Base-by-base conservation (phyloP, 2,797 vertebrate species). In the Etheostoma perlongum region DNA sequence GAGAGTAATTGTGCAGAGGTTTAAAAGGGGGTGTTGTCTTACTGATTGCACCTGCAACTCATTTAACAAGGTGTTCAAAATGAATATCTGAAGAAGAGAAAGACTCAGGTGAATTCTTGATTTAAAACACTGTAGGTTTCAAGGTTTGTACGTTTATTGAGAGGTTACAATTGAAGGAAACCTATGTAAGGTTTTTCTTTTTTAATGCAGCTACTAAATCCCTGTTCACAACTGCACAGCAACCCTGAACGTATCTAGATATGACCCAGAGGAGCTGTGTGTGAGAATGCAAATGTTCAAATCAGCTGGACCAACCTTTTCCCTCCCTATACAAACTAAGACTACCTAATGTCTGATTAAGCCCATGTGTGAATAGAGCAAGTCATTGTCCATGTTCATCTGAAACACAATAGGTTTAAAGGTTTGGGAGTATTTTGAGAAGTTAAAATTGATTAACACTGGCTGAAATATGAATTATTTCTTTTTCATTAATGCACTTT, bases 1-100 rank as follows among this genome's bases (percentile, higher is more conserved):
- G 55, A 71, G 67, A 73, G 13, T 18, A 58, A 54, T 67, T 62
- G 71, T 59, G 72, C 5, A 0, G 18, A 54, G 44, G 72, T 79
- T 49, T 65, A 44, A 69, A 5, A 82, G 55, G 67, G 40, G 61
- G 42, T 19, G 70, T 57, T 66, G 80, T 78, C 36, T 83, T 18
- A 58, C 67, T 79, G 68, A 78, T 83, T 88, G 60, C 87, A 91
- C 87, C 86, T 91, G 91, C 63, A 88, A 88, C 75, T 89, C 27
- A 91, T 91, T 89, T 82, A 53, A 84, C 59, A 57, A 90, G 82
- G 87, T 74, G 88, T 80, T 63, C n/a, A 67, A 30, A 75, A 83
- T 30, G 30, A 49, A 59, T 11, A 30, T 74, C 66, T 19, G 52
- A 48, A 47, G 67, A 69, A 25, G 67, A 53, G 18, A 16, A 14